These are phyloP conservation scores for Lutraria lutraria DNA, from an alignment of 2,888 invertebrate genomes.

Conservation along the genomic window DNA sequence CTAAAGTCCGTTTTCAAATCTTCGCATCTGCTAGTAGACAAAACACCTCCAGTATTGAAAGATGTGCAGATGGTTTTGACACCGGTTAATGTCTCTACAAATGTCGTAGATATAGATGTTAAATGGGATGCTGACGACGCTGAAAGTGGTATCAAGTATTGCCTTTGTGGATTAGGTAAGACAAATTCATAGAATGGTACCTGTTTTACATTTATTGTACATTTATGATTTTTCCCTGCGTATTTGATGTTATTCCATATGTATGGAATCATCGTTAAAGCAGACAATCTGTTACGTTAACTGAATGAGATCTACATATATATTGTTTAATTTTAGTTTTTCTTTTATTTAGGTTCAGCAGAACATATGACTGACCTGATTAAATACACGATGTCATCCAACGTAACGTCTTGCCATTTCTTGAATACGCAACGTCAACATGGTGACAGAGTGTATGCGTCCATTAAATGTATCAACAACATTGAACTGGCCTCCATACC, in stretches of 20 bases:
- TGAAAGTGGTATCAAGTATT: constrained; percentile 48
- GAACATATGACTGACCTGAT: constrained; percentile 19
- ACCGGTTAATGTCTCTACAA: not conserved
- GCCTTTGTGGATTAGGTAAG: constrained; percentile 51
- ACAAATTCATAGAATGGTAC: not conserved
- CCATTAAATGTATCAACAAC: constrained; percentile 50
- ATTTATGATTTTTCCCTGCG: not conserved
- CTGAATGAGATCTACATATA: not conserved
- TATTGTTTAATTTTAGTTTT: not conserved
- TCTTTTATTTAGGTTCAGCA: constrained; percentile 20
- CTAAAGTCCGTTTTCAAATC: constrained; percentile 54
- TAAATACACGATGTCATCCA: not conserved
- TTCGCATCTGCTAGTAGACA: constrained; percentile 53
- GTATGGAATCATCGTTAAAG: not conserved
- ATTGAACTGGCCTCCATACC: constrained; percentile 34
- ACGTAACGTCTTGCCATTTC: not conserved
- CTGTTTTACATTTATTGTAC: not conserved
- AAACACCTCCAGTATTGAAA: constrained; percentile 57
- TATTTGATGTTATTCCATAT: not conserved
- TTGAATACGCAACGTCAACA: constrained; percentile 7
- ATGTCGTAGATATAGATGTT: not conserved
- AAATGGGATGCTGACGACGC: constrained; percentile 47
- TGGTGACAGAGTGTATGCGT: constrained; percentile 33
- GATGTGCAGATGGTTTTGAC: not conserved
- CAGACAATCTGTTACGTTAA: not conserved